Conservation (phyloP, 2,797 vertebrate species). For the Valencia hispanica region DNA sequence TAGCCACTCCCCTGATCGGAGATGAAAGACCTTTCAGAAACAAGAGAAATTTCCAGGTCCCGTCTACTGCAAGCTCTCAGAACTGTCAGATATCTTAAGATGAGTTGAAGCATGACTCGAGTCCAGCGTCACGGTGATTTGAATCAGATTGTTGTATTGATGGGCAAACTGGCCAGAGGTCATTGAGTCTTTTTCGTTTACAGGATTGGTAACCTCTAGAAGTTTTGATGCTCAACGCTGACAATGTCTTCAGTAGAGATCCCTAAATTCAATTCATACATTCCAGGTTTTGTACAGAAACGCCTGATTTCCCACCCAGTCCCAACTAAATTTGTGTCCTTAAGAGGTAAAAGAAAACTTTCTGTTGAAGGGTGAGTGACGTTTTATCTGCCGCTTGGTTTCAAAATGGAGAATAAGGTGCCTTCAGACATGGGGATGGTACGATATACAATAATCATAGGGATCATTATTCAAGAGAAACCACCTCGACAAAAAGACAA, state of each 20-base stretch:
- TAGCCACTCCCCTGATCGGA: too few species aligned
- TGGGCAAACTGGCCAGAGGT: neutral
- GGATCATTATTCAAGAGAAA: constrained; percentile 4
- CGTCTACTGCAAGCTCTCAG: neutral
- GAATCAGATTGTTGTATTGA: neutral
- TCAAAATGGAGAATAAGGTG: constrained; percentile 41
- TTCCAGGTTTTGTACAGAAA: neutral
- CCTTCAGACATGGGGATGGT: constrained; percentile 53
- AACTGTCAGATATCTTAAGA: too few species aligned
- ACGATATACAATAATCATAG: neutral
- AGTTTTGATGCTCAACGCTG: neutral
- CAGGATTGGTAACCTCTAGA: neutral
- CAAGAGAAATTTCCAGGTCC: neutral
- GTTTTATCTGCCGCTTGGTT: constrained; percentile 1
- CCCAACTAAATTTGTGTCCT: neutral
- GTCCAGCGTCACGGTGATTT: neutral
- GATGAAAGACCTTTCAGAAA: neutral
- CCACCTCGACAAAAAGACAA: constrained; percentile 11
- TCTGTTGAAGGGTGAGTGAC: constrained; percentile 1
- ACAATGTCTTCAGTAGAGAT: neutral
- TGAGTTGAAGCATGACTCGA: too few species aligned
- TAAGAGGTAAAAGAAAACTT: neutral
- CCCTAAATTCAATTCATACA: neutral
- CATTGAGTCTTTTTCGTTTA: neutral
- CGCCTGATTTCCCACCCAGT: constrained; percentile 42